phyloP scores from a whole-genome alignment of 1,140 invertebrate species.

The Drosophila lacertosa region DNA sequence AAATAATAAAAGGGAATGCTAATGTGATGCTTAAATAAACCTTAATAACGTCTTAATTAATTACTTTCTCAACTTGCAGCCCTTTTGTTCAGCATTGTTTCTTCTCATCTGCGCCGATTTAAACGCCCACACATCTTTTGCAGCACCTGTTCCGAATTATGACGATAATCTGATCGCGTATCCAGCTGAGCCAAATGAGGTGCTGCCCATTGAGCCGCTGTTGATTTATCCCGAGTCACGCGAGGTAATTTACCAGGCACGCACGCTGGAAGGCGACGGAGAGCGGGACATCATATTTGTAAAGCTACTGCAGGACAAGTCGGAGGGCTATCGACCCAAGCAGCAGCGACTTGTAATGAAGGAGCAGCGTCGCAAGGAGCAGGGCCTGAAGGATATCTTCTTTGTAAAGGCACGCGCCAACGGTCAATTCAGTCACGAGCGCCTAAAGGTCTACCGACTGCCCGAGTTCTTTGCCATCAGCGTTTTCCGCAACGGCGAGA shows the following conservation, averaged over 20 bases:
- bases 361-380: constrained; percentile 40
- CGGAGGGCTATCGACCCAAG: constrained; percentile 63
- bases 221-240: constrained; percentile 66
- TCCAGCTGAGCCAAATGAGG: constrained; percentile 63
- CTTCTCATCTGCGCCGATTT: constrained; percentile 7
- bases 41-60: background rate
- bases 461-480: constrained; percentile 81
- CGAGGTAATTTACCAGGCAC: constrained; percentile 56
- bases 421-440: constrained; percentile 74
- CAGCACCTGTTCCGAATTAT: constrained; percentile 34
- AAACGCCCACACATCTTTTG: constrained; percentile 7
- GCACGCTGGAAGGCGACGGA: constrained; percentile 45
- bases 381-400: constrained; percentile 72
- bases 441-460: constrained; percentile 73
- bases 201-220: constrained; percentile 69
- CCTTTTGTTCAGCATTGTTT: background rate
- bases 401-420: constrained; percentile 75
- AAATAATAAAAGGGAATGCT: no score
- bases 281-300: constrained; percentile 74
- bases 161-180: constrained; percentile 47
- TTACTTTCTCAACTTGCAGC: constrained; percentile 1
- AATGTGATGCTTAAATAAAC: no score
- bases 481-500: constrained; percentile 67
- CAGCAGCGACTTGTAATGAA: constrained; percentile 53
- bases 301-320: constrained; percentile 65